Conservation (phyloP, 1,140 invertebrate species). For the Penaeus chinensis region DNA sequence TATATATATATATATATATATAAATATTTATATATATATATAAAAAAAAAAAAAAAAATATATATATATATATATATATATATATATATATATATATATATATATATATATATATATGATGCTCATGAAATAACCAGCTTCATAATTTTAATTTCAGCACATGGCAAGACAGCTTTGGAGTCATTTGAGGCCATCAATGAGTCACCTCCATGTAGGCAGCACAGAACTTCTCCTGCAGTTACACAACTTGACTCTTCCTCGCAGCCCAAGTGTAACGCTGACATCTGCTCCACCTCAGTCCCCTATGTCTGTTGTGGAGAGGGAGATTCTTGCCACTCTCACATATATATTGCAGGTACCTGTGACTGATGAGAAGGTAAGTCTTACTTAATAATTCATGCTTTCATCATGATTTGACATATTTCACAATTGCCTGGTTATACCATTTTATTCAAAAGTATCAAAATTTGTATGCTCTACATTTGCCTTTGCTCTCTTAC, state of each 20-base stretch:
- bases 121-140: no score
- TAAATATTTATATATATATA: no score
- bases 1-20: no score
- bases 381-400: neutral
- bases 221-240: slow-evolving; percentile 62
- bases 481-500: no score
- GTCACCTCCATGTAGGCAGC: slow-evolving; percentile 51
- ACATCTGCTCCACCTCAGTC: slow-evolving; percentile 48
- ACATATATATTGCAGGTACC: slow-evolving; percentile 8
- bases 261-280: slow-evolving; percentile 26
- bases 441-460: no score
- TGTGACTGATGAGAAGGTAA: slow-evolving; percentile 9
- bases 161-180: slow-evolving; percentile 57
- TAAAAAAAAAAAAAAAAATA: no score
- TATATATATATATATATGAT: no score
- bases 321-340: slow-evolving; percentile 39
- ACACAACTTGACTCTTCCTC: slow-evolving; percentile 46
- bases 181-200: slow-evolving; percentile 36
- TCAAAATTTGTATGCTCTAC: neutral
- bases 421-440: no score
- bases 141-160: slow-evolving; percentile 40
- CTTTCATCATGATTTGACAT: no score
- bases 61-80: no score
- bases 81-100: no score
- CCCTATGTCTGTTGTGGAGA: slow-evolving; percentile 48